Evolutionary conservation across 2,797 vertebrate genomes (phyloP).

Genomic region (Paratrypauchen microcephalus): DNA sequence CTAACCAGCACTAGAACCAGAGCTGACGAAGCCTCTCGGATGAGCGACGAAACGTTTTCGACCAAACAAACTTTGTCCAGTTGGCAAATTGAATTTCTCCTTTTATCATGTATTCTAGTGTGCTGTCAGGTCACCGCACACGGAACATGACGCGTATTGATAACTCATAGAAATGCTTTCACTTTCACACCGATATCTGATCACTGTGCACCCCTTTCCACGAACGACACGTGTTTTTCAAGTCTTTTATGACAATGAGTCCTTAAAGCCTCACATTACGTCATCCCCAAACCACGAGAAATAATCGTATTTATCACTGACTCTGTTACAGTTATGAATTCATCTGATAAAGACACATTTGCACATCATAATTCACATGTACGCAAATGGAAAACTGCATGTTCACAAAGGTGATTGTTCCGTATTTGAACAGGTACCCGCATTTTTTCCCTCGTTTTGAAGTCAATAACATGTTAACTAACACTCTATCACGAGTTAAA

Average conservation of each 20-base stretch:
- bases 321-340: not conserved
- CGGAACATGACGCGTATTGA: too few species aligned
- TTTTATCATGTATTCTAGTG: too few species aligned
- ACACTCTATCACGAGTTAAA: not conserved
- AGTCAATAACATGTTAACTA: not conserved
- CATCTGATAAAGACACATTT: not conserved
- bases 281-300: constrained; percentile 37
- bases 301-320: not conserved
- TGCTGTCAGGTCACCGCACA: too few species aligned
- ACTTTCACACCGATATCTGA: constrained; percentile 36
- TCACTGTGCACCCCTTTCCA: not conserved
- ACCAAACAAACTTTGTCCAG: too few species aligned
- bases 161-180: constrained; percentile 24
- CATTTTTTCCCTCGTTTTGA: not conserved
- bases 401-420: not conserved
- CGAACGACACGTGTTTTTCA: not conserved
- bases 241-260: not conserved
- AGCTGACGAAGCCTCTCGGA: too few species aligned
- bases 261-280: constrained; percentile 39
- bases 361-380: not conserved
- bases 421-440: not conserved
- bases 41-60: too few species aligned
- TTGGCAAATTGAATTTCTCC: too few species aligned
- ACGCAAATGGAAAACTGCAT: not conserved
- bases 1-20: too few species aligned